Evolutionary conservation across 2,797 vertebrate species (phyloP).

Genomic region (Hyperoplus lanceolatus): DNA sequence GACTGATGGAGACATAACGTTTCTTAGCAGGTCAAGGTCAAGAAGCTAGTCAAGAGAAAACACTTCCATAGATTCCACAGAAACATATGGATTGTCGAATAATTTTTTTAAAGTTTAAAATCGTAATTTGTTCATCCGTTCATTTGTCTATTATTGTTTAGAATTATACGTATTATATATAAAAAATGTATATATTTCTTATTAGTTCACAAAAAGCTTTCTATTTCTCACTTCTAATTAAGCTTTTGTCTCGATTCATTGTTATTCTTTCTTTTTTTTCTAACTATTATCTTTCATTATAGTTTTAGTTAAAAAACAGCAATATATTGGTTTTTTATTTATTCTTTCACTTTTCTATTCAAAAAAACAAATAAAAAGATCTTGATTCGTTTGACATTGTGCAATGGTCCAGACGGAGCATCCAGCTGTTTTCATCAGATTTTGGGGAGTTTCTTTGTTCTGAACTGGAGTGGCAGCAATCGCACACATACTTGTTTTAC

Average conservation of each 20-base stretch:
- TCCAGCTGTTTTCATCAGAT: constrained; percentile 1
- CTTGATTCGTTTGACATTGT: neutral
- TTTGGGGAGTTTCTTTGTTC: neutral
- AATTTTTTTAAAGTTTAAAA: neutral
- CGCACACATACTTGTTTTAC: constrained; percentile 39
- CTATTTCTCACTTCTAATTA: neutral
- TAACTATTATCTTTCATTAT: neutral
- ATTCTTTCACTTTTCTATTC: too few species aligned
- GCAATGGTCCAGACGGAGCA: neutral
- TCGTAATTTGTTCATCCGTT: neutral
- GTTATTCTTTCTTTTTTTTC: too few species aligned
- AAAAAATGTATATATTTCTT: too few species aligned
- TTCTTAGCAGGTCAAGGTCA: neutral
- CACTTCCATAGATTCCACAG: neutral
- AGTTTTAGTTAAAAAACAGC: neutral
- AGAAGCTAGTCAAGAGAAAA: neutral
- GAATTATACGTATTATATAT: too few species aligned
- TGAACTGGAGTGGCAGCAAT: neutral
- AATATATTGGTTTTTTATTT: too few species aligned
- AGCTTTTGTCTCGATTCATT: neutral
- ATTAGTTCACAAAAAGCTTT: too few species aligned
- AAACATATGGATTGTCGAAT: neutral
- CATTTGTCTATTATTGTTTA: too few species aligned
- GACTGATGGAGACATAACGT: neutral
- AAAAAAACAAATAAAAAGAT: too few species aligned